Evolutionary conservation across 2,113 vertebrate species (phyloP), one percentile per base, ranked within the genome.

Genomic region (Oceanodroma tethys): DNA sequence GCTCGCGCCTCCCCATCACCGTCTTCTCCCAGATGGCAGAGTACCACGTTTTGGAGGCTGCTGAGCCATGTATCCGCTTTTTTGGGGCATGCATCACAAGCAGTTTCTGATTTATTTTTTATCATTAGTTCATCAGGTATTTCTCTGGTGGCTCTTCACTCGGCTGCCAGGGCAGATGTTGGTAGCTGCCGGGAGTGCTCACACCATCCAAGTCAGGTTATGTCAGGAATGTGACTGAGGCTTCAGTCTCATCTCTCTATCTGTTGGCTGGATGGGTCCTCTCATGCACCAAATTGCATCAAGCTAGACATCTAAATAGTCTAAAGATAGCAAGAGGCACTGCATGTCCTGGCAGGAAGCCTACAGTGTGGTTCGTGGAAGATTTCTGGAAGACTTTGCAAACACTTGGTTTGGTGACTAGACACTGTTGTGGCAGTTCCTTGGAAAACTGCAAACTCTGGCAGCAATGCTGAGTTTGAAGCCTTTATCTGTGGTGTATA

Each of bases 361-460:
- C 65, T 27, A 3, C 0, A 1, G 48, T n/a, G 68, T 52, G 56
- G 40, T 50, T 72, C 4, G 0, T n/a, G 36, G 70, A 68, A 48
- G 59, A 47, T 23, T 53, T 34, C 50, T 30, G 74, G 32, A 60
- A 45, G 66, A 29, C 13, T 67, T 52, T 74, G 74, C n/a, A 63
- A 56, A 60, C 45, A 13, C 26, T 79, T 38, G 16, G 9, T 82
- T 88, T 56, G 88, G 71, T 81, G 66, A 74, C n/a, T 66, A 81
- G 43, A 29, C 45, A 21, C 9, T 22, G 45, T 13, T 92, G 67
- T 66, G 67, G 52, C 56, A 79, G 14, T 26, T 78, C 32, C 50
- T 79, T 34, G 71, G 71, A 56, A 58, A 74, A 70, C 0, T 10
- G 38, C 27, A 53, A 67, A 30, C 42, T 66, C 62, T 50, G 42